Evolutionary conservation across 2,797 vertebrate genomes (phyloP), one percentile per base, ranked within the genome.

Genomic region (Lithobates pipiens): DNA sequence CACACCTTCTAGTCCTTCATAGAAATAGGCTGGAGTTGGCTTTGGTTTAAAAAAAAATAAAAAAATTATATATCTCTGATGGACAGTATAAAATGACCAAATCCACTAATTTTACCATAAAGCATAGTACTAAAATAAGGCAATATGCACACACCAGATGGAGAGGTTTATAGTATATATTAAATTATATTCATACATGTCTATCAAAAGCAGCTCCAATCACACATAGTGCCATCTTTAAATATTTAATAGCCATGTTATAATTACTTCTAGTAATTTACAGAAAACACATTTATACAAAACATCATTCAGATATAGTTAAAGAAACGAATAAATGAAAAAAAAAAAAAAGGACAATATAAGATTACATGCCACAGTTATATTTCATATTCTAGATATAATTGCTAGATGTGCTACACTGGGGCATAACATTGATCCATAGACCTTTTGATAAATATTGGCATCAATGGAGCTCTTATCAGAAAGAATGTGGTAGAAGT

Each of bases 191-290:
- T 25, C 10, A 67, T 67, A 67, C 25, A 27, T 15, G 3, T 67
- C 29, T 74, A 74, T 74, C 72, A 80, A 71, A 39, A 5, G 7
- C 27, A 72, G 10, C n/a, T 39, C 2, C 2, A 23, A 25, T 70
- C 27, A 67, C 27, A 76, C 70, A 57, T 32, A 39, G 71, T 7
- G 23, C 16, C 15, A 85, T 11, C 23, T 61, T 76, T 86, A 77
- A 82, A 82, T 86, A 86, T 86, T 83, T 79, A 73, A 69, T 83
- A 75, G 54, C 39, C 25, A 76, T 79, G 46, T 78, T 69, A 86
- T 80, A 86, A 83, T 79, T 80, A 79, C 76, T 78, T 86, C 42
- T 73, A 86, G 80, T 77, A 57, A 86, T 86, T 86, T 86, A 87
- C 81, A 87, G 44, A 76, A 83, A 84, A 79, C 27, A 79, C 69